Percentiles rank a stretch among this genome's conserved stretches.
Evolutionary conservation across 2,113 vertebrate species (phyloP).

Genomic region (Typhlomys cinereus): DNA sequence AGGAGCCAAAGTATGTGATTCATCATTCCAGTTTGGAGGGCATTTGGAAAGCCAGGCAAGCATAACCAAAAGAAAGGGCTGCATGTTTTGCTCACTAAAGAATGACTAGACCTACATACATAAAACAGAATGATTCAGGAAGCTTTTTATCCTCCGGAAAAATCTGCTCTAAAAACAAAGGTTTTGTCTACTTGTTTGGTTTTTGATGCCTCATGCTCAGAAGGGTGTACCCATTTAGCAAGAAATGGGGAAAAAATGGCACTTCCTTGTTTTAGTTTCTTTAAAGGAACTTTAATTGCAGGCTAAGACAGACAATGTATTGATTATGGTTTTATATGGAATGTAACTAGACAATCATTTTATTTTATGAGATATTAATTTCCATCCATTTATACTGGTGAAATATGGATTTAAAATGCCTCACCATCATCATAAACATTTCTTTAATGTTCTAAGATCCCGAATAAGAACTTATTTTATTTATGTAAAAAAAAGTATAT

Average conservation of each 20-base stretch:
- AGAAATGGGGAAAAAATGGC: constrained; percentile 76
- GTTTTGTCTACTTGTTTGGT: constrained; percentile 65
- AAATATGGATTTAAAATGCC: constrained; percentile 58
- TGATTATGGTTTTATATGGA: constrained; percentile 74
- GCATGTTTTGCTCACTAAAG: constrained; percentile 63
- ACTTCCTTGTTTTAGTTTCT: constrained; percentile 78
- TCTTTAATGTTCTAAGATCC: constrained; percentile 22
- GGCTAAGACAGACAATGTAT: constrained; percentile 81
- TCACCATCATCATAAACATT: neutral
- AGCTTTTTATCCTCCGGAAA: constrained; percentile 63
- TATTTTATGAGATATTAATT: constrained; percentile 67
- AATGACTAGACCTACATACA: constrained; percentile 65
- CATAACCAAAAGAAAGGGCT: constrained; percentile 72
- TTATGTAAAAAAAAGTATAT: constrained; percentile 2
- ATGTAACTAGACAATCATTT: constrained; percentile 60
- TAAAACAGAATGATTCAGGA: constrained; percentile 60
- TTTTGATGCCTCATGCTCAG: constrained; percentile 42
- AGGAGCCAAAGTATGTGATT: constrained; percentile 59
- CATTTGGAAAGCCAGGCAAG: constrained; percentile 71
- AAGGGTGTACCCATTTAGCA: constrained; percentile 48
- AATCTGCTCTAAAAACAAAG: constrained; percentile 38
- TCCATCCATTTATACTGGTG: constrained; percentile 62
- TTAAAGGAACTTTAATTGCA: constrained; percentile 77
- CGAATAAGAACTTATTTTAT: neutral
- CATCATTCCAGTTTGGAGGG: constrained; percentile 70